Conservation (phyloP, 2,113 vertebrate species). For the Irena cyanogastra region DNA sequence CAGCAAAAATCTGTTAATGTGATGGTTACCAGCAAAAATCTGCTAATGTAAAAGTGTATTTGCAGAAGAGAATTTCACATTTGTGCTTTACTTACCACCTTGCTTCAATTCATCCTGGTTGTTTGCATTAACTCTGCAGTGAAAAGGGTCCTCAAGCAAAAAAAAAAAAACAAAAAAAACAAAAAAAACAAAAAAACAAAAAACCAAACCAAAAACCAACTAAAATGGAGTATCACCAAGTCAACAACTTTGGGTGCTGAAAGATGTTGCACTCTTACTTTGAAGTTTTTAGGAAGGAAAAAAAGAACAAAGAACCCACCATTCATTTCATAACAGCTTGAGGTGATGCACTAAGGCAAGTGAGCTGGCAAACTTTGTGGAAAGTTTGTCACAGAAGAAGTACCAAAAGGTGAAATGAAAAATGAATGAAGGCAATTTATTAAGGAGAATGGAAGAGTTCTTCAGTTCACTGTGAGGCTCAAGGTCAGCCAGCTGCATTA, state of each 20-base stretch:
- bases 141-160: neutral
- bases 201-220: neutral
- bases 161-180: neutral
- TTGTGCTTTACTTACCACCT: neutral
- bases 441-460: neutral
- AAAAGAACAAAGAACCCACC: neutral
- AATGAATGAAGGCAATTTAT: slow-evolving; percentile 62
- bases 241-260: neutral
- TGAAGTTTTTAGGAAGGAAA: neutral
- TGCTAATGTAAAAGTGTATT: neutral
- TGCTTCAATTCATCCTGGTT: neutral
- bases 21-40: neutral
- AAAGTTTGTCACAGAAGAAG: slow-evolving; percentile 63
- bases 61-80: neutral
- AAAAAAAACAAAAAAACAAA: neutral
- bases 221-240: neutral
- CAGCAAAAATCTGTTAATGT: neutral
- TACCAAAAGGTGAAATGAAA: slow-evolving; percentile 66
- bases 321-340: neutral
- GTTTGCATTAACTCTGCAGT: neutral
- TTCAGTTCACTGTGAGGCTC: neutral
- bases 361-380: slow-evolving; percentile 60
- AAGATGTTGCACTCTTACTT: neutral
- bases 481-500: neutral
- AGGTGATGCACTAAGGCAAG: neutral